phyloP scores from a whole-genome alignment of 30 jellyfish, hydroid and myxozoan genomes.

The Mastigias papua region DNA sequence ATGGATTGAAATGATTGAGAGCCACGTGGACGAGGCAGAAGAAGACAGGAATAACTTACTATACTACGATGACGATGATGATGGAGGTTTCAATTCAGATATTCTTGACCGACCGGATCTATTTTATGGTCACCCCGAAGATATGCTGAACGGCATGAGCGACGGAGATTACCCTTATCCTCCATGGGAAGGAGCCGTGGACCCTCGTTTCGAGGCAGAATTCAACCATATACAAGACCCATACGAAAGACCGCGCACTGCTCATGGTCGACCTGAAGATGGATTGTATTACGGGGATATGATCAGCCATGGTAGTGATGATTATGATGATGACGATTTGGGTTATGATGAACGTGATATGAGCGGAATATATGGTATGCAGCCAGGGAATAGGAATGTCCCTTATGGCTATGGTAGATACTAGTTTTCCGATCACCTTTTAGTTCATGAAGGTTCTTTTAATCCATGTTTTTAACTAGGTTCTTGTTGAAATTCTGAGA shows the following conservation, averaged over 20 bases:
- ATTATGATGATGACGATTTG: slow-evolving; percentile 73
- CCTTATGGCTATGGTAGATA: slow-evolving; percentile 69
- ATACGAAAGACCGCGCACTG: slow-evolving; percentile 73
- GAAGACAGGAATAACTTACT: slow-evolving; percentile 56
- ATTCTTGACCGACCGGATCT: slow-evolving; percentile 94
- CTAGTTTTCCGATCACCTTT: background rate
- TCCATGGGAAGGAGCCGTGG: slow-evolving; percentile 76
- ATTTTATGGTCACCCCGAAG: slow-evolving; percentile 93
- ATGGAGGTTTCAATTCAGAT: slow-evolving; percentile 75
- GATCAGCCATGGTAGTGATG: slow-evolving; percentile 30
- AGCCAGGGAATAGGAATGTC: slow-evolving; percentile 48
- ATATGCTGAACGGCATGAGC: slow-evolving; percentile 60
- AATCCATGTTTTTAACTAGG: too few relatives aligned
- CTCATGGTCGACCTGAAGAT: slow-evolving; percentile 76
- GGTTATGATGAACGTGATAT: slow-evolving; percentile 68
- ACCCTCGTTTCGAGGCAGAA: slow-evolving; percentile 59
- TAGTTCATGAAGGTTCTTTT: background rate
- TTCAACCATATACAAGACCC: slow-evolving; percentile 46
- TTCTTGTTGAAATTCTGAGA: too few relatives aligned
- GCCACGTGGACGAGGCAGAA: slow-evolving; percentile 66
- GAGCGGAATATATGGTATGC: slow-evolving; percentile 32
- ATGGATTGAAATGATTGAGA: slow-evolving; percentile 97
- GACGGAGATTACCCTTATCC: slow-evolving; percentile 73
- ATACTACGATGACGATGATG: slow-evolving; percentile 74
- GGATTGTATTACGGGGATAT: slow-evolving; percentile 38